Conservation (phyloP, 2,113 vertebrate species). For the Chaetorhynchus papuensis region DNA sequence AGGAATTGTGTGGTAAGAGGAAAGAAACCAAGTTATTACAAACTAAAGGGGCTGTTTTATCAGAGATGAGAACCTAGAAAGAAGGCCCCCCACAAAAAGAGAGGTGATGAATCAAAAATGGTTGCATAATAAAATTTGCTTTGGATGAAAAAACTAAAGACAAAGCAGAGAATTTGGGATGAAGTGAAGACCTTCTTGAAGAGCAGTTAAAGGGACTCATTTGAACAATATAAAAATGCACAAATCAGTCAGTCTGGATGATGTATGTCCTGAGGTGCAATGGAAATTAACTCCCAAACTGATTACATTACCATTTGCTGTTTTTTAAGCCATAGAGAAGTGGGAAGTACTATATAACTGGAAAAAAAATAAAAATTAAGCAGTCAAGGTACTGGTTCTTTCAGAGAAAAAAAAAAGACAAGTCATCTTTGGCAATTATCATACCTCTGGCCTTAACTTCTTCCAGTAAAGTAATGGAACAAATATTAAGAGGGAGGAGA, state of each 20-base stretch:
- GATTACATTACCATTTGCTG: background rate
- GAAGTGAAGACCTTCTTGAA: background rate
- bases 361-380: background rate
- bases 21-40: background rate
- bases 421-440: constrained; percentile 40
- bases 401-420: background rate
- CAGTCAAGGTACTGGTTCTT: background rate
- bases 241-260: constrained; percentile 2
- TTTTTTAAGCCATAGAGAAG: background rate
- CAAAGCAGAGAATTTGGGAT: background rate
- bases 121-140: background rate
- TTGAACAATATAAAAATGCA: background rate
- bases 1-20: background rate
- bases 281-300: constrained; percentile 26
- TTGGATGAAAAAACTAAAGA: background rate
- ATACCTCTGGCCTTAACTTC: constrained; percentile 48
- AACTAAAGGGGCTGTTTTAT: background rate
- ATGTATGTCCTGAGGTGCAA: constrained; percentile 7
- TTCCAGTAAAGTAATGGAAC: constrained; percentile 55
- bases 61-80: background rate
- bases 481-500: constrained; percentile 66
- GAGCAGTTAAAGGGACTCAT: background rate
- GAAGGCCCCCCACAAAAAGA: background rate
- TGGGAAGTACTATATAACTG: background rate
- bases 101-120: background rate